phyloP scores from a whole-genome alignment of 2,113 vertebrate species.

The Rafetus swinhoei region DNA sequence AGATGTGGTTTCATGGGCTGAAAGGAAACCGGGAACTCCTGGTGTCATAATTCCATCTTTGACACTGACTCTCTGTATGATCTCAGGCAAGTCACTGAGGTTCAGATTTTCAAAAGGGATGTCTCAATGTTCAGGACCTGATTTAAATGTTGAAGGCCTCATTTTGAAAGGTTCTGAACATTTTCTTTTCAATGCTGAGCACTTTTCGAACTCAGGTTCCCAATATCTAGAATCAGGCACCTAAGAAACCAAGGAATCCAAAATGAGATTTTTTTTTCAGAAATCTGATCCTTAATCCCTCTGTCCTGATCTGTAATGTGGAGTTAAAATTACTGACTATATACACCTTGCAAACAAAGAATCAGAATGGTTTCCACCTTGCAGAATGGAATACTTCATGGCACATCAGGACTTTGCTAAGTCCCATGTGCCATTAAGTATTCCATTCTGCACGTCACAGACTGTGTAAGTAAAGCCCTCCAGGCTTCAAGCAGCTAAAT shows the following conservation, averaged over 20 bases:
- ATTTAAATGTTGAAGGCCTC: not conserved
- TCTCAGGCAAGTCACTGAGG: not conserved
- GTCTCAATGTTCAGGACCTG: not conserved
- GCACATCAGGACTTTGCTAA: not conserved
- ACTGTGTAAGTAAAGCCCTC: not conserved
- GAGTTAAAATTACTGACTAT: not conserved
- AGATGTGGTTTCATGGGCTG: not conserved
- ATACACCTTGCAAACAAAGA: not conserved
- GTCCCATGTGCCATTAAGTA: not conserved
- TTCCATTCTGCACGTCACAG: not conserved
- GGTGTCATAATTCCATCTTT: not conserved
- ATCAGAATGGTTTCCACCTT: not conserved
- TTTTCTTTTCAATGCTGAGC: not conserved
- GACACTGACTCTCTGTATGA: not conserved
- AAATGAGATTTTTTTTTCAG: not conserved
- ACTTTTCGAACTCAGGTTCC: too few species aligned
- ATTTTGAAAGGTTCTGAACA: not conserved
- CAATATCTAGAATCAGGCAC: not conserved
- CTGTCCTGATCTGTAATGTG: not conserved
- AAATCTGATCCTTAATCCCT: not conserved
- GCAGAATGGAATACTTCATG: too few species aligned
- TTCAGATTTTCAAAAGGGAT: not conserved
- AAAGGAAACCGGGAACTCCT: not conserved
- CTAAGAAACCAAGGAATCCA: not conserved
- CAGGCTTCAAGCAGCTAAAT: not conserved